Percentiles rank a stretch among this genome's conserved stretches.
phyloP scores from a whole-genome alignment of 2,888 invertebrate genomes.

The Autographa gamma region DNA sequence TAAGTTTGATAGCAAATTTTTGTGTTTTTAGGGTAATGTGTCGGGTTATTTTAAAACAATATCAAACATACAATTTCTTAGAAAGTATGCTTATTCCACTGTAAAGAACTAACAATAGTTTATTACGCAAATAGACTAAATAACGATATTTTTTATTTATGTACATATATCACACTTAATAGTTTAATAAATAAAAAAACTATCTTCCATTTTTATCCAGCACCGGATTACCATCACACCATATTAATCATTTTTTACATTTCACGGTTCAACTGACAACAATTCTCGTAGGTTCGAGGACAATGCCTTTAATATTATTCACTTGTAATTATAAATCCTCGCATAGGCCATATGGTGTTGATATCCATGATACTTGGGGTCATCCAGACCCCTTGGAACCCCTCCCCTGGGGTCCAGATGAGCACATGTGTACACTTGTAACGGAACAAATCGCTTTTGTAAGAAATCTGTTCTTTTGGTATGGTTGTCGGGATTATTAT shows the following conservation, averaged over 20 bases:
- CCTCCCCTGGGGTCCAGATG: conserved; percentile 60
- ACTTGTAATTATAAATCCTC: conserved; percentile 80
- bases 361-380: conserved; percentile 66
- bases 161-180: too few species aligned
- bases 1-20: too few species aligned
- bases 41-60: too few species aligned
- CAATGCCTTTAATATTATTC: conserved; percentile 70
- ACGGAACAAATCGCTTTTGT: conserved; percentile 82
- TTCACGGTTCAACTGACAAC: conserved; percentile 79
- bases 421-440: conserved; percentile 81
- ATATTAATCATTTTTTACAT: conserved; percentile 70
- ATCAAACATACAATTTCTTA: too few species aligned
- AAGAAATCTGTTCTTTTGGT: conserved; percentile 61
- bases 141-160: too few species aligned
- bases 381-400: conserved; percentile 49
- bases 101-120: too few species aligned
- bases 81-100: too few species aligned
- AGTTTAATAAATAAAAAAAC: too few species aligned
- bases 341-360: conserved; percentile 83
- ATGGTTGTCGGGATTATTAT: conserved; percentile 62
- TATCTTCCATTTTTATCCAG: not conserved
- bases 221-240: conserved; percentile 24
- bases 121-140: too few species aligned
- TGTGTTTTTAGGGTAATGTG: too few species aligned
- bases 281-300: conserved; percentile 66